Evolutionary conservation across 2,113 vertebrate species (phyloP).

Genomic region (Maccullochella peelii): DNA sequence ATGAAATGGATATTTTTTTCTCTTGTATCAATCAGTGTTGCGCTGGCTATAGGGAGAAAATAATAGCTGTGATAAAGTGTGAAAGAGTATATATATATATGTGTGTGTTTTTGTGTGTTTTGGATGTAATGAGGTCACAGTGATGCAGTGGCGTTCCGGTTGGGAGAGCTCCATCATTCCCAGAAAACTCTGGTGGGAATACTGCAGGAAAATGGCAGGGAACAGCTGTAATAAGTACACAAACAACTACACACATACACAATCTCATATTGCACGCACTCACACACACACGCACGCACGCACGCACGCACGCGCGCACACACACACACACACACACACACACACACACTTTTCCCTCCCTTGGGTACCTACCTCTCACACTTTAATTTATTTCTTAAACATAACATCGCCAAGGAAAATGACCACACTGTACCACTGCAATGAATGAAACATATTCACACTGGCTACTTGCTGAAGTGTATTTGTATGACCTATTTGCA

Average conservation of each 20-base stretch:
- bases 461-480: not conserved
- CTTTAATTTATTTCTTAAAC: constrained; percentile 58
- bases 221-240: constrained; percentile 66
- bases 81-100: not conserved
- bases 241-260: constrained; percentile 14
- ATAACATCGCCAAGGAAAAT: constrained; percentile 34
- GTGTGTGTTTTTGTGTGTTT: constrained; percentile 18
- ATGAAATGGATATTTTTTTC: not conserved
- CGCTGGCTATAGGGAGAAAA: not conserved
- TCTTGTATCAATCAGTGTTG: not conserved
- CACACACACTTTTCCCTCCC: constrained; percentile 8
- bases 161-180: constrained; percentile 86
- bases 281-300: constrained; percentile 1
- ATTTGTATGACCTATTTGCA: constrained; percentile 4
- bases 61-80: not conserved
- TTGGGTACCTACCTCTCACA: constrained; percentile 40
- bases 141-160: constrained; percentile 73
- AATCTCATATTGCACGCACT: not conserved
- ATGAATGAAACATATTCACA: constrained; percentile 9
- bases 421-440: not conserved
- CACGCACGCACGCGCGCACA: too few species aligned
- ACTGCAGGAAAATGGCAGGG: constrained; percentile 70
- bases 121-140: constrained; percentile 82
- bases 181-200: constrained; percentile 81
- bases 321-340: constrained; percentile 2